Percentiles rank a stretch among this genome's conserved stretches.
phyloP scores from a whole-genome alignment of 2,797 vertebrate genomes.

The Urosaurus nigricauda region DNA sequence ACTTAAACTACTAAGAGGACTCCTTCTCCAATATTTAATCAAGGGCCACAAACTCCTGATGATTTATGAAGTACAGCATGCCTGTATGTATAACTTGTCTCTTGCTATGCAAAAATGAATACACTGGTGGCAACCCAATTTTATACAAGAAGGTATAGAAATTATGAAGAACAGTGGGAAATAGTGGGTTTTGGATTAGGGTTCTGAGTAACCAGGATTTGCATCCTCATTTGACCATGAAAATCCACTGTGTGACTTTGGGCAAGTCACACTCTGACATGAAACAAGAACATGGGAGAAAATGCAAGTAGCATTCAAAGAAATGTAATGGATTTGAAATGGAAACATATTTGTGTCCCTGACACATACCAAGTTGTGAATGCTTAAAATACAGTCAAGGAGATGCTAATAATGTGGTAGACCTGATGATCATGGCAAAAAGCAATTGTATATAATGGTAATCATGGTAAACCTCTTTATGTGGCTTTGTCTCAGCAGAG shows the following conservation, averaged over 20 bases:
- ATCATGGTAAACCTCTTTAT: neutral
- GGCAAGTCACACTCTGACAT: too few species aligned
- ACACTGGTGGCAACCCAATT: too few species aligned
- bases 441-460: neutral
- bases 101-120: neutral
- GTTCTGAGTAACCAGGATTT: too few species aligned
- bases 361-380: neutral
- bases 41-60: neutral
- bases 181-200: too few species aligned
- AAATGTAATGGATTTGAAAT: too few species aligned
- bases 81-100: neutral
- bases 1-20: neutral
- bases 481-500: neutral
- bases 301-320: too few species aligned
- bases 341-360: too few species aligned
- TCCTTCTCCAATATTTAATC: neutral
- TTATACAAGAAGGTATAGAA: too few species aligned
- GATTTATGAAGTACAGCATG: neutral
- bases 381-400: neutral
- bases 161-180: too few species aligned
- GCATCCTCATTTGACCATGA: too few species aligned
- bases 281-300: too few species aligned
- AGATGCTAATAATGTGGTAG: neutral
- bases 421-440: neutral
- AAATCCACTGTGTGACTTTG: too few species aligned